phyloP scores from a whole-genome alignment of 1,140 invertebrate genomes.

The Aleiodes sp. region DNA sequence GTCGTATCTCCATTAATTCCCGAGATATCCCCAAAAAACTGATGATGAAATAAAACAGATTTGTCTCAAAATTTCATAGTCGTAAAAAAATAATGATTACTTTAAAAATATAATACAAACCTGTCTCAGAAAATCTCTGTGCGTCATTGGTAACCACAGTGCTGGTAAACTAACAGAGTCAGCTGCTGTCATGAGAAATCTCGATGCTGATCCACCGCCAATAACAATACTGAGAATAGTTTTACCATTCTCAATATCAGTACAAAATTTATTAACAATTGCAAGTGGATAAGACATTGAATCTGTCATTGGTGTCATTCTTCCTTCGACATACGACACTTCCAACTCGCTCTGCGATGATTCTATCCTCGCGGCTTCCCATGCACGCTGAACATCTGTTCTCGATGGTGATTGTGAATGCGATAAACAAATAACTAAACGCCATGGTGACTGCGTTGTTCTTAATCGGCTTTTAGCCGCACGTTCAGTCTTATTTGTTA shows the following conservation, averaged over 20 bases:
- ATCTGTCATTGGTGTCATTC: constrained; percentile 44
- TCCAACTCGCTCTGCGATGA: constrained; percentile 57
- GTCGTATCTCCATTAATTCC: too few species aligned
- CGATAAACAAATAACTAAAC: constrained; percentile 56
- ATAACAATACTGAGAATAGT: constrained; percentile 58
- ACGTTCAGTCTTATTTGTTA: constrained; percentile 45
- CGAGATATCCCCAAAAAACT: too few species aligned
- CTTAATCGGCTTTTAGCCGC: constrained; percentile 43
- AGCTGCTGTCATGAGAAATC: constrained; percentile 60
- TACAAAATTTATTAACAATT: constrained; percentile 60
- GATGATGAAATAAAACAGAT: too few species aligned
- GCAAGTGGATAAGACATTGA: constrained; percentile 57
- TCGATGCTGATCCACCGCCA: constrained; percentile 59
- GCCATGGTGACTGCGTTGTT: constrained; percentile 53
- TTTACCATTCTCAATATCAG: constrained; percentile 55
- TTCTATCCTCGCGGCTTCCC: constrained; percentile 59
- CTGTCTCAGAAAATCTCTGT: constrained; percentile 61
- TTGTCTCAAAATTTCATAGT: too few species aligned
- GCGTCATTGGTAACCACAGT: constrained; percentile 60
- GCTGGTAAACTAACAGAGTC: constrained; percentile 57
- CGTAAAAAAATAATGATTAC: too few species aligned
- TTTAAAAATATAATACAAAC: constrained; percentile 38
- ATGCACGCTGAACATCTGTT: constrained; percentile 58
- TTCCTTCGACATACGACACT: constrained; percentile 58
- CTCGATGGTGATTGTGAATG: constrained; percentile 56